Percentiles rank a stretch among this genome's conserved stretches.
phyloP scores from a whole-genome alignment of 2,797 vertebrate species.

The Prionace glauca region DNA sequence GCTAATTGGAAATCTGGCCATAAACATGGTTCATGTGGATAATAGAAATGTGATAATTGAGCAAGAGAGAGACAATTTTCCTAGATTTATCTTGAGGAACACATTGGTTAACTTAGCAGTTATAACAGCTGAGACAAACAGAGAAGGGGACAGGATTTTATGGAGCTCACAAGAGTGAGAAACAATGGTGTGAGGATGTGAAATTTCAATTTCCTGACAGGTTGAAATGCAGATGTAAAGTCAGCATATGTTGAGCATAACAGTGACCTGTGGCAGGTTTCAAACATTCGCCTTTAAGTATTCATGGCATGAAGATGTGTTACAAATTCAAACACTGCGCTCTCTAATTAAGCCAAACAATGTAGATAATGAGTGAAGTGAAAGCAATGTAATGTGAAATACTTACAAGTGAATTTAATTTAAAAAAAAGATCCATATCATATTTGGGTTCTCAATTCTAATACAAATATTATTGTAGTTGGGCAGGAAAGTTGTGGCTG shows the following conservation, averaged over 20 bases:
- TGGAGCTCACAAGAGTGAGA: neutral
- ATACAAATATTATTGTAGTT: too few species aligned
- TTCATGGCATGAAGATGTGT: too few species aligned
- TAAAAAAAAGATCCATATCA: too few species aligned
- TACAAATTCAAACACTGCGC: too few species aligned
- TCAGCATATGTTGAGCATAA: neutral
- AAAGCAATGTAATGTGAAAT: neutral
- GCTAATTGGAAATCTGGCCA: constrained; percentile 18
- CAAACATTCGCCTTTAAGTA: too few species aligned
- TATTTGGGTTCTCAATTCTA: too few species aligned
- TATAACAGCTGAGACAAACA: too few species aligned
- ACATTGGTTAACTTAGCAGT: too few species aligned
- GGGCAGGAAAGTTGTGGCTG: too few species aligned
- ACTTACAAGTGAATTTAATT: too few species aligned
- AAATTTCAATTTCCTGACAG: neutral
- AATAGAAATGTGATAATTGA: neutral
- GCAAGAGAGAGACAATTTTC: neutral
- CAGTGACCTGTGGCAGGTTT: neutral
- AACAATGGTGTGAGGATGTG: neutral
- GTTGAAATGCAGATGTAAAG: neutral
- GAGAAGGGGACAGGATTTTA: too few species aligned
- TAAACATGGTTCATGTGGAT: neutral
- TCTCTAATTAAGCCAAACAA: neutral
- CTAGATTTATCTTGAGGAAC: neutral
- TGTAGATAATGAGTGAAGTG: neutral